phyloP scores from a whole-genome alignment of 2,113 vertebrate genomes.

The Elanus axillaris region DNA sequence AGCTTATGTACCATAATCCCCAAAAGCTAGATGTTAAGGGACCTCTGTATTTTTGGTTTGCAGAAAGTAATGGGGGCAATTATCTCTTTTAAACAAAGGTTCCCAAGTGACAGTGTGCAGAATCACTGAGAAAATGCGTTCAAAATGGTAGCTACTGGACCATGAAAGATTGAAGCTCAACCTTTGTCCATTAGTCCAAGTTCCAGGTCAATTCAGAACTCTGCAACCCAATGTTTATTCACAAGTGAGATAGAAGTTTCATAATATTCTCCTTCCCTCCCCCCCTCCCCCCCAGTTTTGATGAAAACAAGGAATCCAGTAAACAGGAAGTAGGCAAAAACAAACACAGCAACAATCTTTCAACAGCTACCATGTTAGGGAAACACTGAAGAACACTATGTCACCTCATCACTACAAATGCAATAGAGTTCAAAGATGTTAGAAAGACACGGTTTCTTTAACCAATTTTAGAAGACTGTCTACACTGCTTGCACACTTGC shows the following conservation, averaged over 20 bases:
- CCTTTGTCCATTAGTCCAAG: background rate
- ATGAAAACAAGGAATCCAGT: background rate
- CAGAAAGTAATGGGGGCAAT: background rate
- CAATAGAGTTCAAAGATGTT: background rate
- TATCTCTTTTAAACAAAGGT: background rate
- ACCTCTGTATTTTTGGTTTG: background rate
- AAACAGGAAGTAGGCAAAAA: background rate
- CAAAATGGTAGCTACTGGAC: background rate
- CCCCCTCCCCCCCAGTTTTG: background rate
- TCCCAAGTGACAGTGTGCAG: background rate
- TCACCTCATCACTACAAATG: background rate
- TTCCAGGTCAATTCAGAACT: background rate
- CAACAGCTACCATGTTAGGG: background rate
- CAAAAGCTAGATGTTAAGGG: background rate
- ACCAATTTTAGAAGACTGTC: background rate
- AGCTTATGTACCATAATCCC: slow-evolving; percentile 46
- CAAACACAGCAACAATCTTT: background rate
- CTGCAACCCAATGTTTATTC: background rate
- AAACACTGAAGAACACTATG: background rate
- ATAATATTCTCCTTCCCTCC: background rate
- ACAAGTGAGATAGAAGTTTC: background rate
- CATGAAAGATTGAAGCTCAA: background rate
- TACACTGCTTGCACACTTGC: background rate
- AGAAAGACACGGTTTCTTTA: background rate
- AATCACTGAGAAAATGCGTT: background rate